phyloP scores from a whole-genome alignment of 1,140 invertebrate species.

The Tetraneura akinire region DNA sequence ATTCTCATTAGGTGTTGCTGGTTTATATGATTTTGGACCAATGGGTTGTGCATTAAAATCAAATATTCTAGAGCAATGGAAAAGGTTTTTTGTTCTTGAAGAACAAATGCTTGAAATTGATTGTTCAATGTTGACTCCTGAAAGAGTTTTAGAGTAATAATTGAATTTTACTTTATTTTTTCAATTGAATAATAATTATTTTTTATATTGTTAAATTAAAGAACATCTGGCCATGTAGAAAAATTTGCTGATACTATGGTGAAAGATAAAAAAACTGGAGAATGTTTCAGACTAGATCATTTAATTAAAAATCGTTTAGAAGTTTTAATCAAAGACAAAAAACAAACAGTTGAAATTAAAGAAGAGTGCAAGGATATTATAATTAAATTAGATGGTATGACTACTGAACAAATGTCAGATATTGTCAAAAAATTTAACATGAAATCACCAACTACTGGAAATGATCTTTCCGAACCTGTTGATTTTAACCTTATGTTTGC shows the following conservation, averaged over 20 bases:
- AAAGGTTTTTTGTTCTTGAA: conserved; percentile 94
- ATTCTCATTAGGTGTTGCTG: conserved; percentile 66
- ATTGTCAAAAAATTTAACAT: conserved; percentile 86
- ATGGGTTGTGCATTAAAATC: conserved; percentile 98
- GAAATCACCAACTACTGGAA: conserved; percentile 92
- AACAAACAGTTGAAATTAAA: conserved; percentile 70
- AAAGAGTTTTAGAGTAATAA: conserved; percentile 87
- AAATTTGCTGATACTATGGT: conserved; percentile 99
- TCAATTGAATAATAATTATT: not conserved
- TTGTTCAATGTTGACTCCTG: conserved; percentile 95
- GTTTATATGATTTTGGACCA: conserved; percentile 97
- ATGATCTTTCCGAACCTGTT: conserved; percentile 90
- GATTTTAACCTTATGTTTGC: conserved; percentile 99
- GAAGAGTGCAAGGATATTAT: conserved; percentile 79
- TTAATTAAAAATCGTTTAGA: conserved; percentile 96
- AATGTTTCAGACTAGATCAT: conserved; percentile 97
- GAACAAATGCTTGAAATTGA: conserved; percentile 99
- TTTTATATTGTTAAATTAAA: conserved; percentile 58
- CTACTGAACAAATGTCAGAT: conserved; percentile 82
- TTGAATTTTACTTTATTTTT: conserved; percentile 24
- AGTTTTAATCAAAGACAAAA: conserved; percentile 85
- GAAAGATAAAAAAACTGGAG: conserved; percentile 92
- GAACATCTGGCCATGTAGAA: conserved; percentile 97
- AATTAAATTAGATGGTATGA: conserved; percentile 83
- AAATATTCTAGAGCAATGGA: conserved; percentile 91